Evolutionary conservation across 2,113 vertebrate species (phyloP).

Genomic region (Mugil cephalus): DNA sequence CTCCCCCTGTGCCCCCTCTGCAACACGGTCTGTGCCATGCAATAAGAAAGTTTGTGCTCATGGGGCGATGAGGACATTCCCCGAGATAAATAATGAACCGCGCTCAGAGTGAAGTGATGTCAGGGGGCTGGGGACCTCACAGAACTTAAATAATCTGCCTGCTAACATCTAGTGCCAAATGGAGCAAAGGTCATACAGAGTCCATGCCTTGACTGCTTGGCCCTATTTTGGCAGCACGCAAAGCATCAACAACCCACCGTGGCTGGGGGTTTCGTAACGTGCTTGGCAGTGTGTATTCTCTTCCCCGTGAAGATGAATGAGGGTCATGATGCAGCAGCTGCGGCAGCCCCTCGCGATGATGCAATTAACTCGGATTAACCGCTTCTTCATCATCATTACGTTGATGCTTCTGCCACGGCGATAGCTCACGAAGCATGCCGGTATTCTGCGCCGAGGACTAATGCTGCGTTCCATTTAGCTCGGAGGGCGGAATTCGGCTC

Average conservation of each 20-base stretch:
- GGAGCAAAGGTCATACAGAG: not conserved
- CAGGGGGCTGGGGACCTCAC: not conserved
- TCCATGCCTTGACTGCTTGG: too few species aligned
- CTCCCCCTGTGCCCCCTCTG: not conserved
- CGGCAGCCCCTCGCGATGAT: not conserved
- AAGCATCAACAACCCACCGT: not conserved
- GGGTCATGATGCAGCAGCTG: not conserved
- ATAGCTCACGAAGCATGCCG: not conserved
- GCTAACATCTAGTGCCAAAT: not conserved
- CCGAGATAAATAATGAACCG: not conserved
- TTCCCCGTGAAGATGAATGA: not conserved
- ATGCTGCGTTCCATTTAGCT: too few species aligned
- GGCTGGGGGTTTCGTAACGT: too few species aligned
- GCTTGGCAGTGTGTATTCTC: not conserved
- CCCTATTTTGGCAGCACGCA: not conserved
- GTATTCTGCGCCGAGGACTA: not conserved
- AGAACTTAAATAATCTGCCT: not conserved
- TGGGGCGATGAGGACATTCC: too few species aligned
- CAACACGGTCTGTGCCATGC: not conserved
- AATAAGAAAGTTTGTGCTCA: not conserved
- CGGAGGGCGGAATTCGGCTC: too few species aligned
- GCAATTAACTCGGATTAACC: not conserved
- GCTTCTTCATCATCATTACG: not conserved
- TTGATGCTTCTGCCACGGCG: not conserved
- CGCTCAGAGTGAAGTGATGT: too few species aligned